phyloP scores from a whole-genome alignment of 2,888 invertebrate genomes.

The Galerucella nymphaeae region DNA sequence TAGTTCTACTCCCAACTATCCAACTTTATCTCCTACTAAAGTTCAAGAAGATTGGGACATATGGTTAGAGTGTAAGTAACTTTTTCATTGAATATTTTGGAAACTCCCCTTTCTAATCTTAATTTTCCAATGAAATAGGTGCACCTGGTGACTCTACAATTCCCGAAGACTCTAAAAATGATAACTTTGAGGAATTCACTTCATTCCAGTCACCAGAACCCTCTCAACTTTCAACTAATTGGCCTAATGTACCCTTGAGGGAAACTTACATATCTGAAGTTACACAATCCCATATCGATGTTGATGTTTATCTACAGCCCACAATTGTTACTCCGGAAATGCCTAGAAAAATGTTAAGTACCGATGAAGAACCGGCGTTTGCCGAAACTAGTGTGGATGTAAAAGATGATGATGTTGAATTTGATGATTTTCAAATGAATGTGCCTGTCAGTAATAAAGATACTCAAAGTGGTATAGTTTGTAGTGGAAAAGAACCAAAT shows the following conservation, averaged over 20 bases:
- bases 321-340: constrained; percentile 58
- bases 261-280: constrained; percentile 62
- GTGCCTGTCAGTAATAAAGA: constrained; percentile 41
- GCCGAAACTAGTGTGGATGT: constrained; percentile 26
- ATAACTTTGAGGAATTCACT: constrained; percentile 66
- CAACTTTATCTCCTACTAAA: constrained; percentile 48
- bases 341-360: constrained; percentile 48
- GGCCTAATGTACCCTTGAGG: constrained; percentile 55
- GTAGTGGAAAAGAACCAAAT: neutral
- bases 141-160: constrained; percentile 21
- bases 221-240: constrained; percentile 12
- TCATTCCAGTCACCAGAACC: constrained; percentile 62
- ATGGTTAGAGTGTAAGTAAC: constrained; percentile 63
- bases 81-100: too few relatives aligned
- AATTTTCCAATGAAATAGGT: constrained; percentile 22
- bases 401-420: constrained; percentile 55
- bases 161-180: constrained; percentile 32
- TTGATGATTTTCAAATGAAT: constrained; percentile 61
- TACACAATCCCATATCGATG: constrained; percentile 37
- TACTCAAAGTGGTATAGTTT: neutral
- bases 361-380: constrained; percentile 36
- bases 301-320: constrained; percentile 56
- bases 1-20: constrained; percentile 42
- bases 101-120: too few relatives aligned
- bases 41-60: constrained; percentile 60